Conservation (phyloP, 2,113 vertebrate species). For the Piliocolobus tephrosceles region DNA sequence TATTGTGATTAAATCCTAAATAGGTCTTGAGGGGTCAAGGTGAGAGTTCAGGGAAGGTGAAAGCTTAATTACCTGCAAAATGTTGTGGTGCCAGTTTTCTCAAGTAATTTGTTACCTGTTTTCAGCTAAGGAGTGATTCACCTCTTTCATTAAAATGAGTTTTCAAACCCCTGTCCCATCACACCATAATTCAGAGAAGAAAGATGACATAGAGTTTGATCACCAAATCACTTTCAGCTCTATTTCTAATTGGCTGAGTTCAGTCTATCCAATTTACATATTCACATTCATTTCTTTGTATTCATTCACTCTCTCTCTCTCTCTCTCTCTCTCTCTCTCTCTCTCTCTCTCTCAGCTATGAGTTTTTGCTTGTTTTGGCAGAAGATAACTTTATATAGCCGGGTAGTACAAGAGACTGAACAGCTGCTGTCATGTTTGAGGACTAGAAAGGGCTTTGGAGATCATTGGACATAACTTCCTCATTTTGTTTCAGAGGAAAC, state of each 20-base stretch:
- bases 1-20: not conserved
- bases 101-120: not conserved
- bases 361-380: not conserved
- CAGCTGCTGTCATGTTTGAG: not conserved
- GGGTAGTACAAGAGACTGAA: not conserved
- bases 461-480: not conserved
- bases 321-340: not conserved
- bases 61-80: constrained; percentile 23
- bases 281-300: not conserved
- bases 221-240: not conserved
- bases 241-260: not conserved
- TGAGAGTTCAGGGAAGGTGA: not conserved
- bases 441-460: not conserved
- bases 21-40: not conserved
- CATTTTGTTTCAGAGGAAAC: constrained; percentile 34
- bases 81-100: not conserved
- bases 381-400: not conserved
- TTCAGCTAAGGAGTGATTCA: constrained; percentile 10
- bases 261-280: not conserved
- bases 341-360: not conserved
- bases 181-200: constrained; percentile 24
- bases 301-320: not conserved
- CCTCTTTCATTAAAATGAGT: constrained; percentile 7
- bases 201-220: not conserved
- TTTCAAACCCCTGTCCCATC: not conserved